Evolutionary conservation across 2,888 invertebrate genomes (phyloP).

Genomic region (Dicyrtoma fusca): DNA sequence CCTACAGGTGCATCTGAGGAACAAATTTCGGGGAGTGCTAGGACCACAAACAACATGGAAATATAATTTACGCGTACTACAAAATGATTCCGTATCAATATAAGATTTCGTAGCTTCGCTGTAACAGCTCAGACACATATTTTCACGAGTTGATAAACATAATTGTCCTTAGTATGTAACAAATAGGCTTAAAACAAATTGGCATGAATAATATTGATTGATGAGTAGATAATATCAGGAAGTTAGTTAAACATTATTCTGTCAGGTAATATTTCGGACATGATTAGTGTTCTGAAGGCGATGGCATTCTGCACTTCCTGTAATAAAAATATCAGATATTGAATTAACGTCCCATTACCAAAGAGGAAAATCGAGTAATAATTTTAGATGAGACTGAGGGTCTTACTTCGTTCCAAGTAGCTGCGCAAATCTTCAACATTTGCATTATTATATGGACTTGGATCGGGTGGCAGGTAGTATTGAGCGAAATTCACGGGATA

Average conservation of each 20-base stretch:
- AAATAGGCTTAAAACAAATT: slow-evolving; percentile 16
- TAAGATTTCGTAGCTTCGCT: slow-evolving; percentile 18
- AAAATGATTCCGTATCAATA: slow-evolving; percentile 17
- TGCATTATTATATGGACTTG: slow-evolving; percentile 15
- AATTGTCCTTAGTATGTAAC: slow-evolving; percentile 5
- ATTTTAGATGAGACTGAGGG: background rate
- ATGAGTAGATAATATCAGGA: slow-evolving; percentile 21
- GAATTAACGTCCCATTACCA: background rate
- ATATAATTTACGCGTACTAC: slow-evolving; percentile 29
- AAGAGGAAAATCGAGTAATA: background rate
- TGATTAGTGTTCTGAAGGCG: slow-evolving; percentile 11
- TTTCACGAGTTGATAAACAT: background rate
- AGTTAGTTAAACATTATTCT: slow-evolving; percentile 9
- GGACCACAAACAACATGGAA: no score
- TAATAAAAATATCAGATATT: background rate
- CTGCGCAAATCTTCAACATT: slow-evolving; percentile 24
- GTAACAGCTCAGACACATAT: slow-evolving; percentile 9
- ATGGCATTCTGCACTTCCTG: slow-evolving; percentile 4
- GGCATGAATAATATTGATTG: slow-evolving; percentile 20
- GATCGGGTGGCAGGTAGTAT: slow-evolving; percentile 19
- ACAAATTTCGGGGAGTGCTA: no score
- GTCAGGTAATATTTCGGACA: slow-evolving; percentile 22
- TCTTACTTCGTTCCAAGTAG: slow-evolving; percentile 23
- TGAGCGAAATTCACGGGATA: slow-evolving; percentile 26
- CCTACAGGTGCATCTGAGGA: no score